Evolutionary conservation across 2,797 vertebrate genomes (phyloP), one percentile per base, ranked within the genome.

Genomic region (Tachyglossus aculeatus): DNA sequence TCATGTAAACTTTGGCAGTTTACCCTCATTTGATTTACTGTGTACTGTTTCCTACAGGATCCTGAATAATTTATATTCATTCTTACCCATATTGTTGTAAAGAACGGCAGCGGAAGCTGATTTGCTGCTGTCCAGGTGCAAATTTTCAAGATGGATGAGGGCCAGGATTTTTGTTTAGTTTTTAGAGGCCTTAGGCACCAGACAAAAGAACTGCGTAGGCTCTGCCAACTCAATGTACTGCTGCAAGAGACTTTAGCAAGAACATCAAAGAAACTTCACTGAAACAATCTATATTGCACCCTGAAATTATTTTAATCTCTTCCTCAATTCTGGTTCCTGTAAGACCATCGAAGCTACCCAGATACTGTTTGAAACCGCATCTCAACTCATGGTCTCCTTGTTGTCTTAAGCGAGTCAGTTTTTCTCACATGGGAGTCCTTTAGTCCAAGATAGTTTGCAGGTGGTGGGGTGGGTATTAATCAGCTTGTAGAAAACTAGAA

Each of bases 51-150:
- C n/a, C 56, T 65, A 43, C 34, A 67, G 71, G 67, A 74, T 34
- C 69, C 75, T 77, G 80, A 83, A 80, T 73, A 82, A 75, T 89
- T 53, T 75, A 69, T 60, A 74, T 84, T 89, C 69, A 80, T 60
- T 64, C 54, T 57, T 52, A 11, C 48, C 67, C 72, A 81, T 78
- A 58, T 33, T 54, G 81, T 57, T 62, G 71, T 88, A 77, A 83
- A 78, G 65, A 80, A 74, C 62, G 59, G 75, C 55, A 78, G 83
- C 59, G 84, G 80, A 82, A 81, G 31, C 0, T 2, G 15, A 2
- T 56, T 88, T 85, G 78, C 78, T 81, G 82, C 78, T 78, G 22
- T 51, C 54, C 31, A 21, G 38, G 48, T 79, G 68, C 55, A 72
- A 36, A 78, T 67, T 72, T 67, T 79, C 79, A 72, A 85, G 64